Evolutionary conservation across 2,113 vertebrate species (phyloP).

Genomic region (Indicator maculatus): DNA sequence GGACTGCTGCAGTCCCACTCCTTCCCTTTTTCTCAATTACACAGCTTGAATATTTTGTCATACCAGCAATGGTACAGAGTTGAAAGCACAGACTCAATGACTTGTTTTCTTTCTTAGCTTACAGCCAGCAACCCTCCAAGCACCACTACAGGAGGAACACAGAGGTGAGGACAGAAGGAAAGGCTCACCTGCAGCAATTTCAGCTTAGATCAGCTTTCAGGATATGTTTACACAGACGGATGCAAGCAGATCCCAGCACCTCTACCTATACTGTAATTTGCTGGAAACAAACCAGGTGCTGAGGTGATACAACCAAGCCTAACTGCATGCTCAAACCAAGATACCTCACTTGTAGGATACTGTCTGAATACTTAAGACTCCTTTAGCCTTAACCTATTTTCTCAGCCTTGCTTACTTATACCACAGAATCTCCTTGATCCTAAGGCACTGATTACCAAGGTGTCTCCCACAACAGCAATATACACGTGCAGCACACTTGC

Average conservation of each 20-base stretch:
- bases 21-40: neutral
- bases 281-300: neutral
- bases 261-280: neutral
- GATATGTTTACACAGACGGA: neutral
- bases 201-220: neutral
- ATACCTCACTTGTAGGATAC: neutral
- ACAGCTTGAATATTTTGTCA: rapidly evolving
- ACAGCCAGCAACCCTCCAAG: neutral
- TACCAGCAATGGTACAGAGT: neutral
- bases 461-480: neutral
- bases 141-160: neutral
- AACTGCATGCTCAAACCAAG: neutral
- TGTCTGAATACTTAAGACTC: neutral
- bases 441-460: neutral
- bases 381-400: neutral
- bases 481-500: rapidly evolving
- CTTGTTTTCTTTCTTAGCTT: neutral
- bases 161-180: neutral
- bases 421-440: neutral
- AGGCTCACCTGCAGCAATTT: neutral
- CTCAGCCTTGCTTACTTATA: neutral
- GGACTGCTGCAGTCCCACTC: neutral
- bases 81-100: neutral
- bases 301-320: neutral
- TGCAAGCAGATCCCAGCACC: neutral